Conservation (phyloP, 35 echinoderm and acorn worm genomes). For the Patiria miniata region DNA sequence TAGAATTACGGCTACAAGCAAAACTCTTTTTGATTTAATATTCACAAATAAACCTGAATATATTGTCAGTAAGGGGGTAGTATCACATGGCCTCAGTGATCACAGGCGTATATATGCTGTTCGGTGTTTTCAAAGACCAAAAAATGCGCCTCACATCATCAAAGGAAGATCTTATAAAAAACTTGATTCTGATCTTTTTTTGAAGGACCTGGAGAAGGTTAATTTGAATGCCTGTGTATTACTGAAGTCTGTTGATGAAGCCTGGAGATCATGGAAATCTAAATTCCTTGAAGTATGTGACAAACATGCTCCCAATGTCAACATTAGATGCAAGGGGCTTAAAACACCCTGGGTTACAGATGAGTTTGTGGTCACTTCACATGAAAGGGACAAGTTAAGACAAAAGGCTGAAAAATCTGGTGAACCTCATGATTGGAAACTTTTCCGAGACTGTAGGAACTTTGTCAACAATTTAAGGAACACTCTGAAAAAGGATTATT, state of each 20-base stretch:
- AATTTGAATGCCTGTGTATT: not conserved
- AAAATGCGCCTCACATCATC: not conserved
- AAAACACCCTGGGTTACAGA: not conserved
- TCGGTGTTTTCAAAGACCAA: not conserved
- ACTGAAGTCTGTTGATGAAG: not conserved
- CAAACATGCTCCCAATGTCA: not conserved
- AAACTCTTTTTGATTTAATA: not conserved
- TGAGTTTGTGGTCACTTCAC: not conserved
- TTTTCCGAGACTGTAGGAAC: not conserved
- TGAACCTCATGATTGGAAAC: not conserved
- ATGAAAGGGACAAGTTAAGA: not conserved
- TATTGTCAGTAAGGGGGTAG: no score
- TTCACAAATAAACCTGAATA: not conserved
- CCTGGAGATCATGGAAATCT: not conserved
- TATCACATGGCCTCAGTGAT: not conserved
- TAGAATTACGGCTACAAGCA: not conserved
- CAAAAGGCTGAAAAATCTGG: not conserved
- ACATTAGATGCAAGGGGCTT: not conserved
- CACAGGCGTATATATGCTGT: not conserved
- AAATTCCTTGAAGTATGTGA: not conserved
- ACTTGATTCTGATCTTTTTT: not conserved
- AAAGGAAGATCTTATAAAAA: not conserved
- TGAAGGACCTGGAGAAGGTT: not conserved
- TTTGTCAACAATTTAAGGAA: not conserved
- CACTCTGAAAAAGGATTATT: not conserved